phyloP scores from a whole-genome alignment of 2,113 vertebrate species.

The Cygnus atratus region DNA sequence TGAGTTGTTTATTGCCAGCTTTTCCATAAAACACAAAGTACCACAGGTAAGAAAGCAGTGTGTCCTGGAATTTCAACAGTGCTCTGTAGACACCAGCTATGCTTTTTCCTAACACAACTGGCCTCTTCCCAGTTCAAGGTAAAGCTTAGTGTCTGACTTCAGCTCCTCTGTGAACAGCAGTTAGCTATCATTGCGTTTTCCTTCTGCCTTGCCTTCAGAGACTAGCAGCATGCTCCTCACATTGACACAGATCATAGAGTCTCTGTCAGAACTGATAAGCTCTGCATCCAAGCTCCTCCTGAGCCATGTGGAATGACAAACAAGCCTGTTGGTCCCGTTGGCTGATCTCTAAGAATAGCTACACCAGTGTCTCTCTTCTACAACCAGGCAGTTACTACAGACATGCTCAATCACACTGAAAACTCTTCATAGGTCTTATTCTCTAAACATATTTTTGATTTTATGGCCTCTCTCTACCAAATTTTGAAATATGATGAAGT shows the following conservation, averaged over 20 bases:
- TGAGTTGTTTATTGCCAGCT: neutral
- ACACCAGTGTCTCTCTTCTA: neutral
- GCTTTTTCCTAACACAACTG: neutral
- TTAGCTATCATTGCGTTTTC: neutral
- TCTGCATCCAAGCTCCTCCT: constrained; percentile 26
- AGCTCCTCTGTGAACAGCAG: constrained; percentile 36
- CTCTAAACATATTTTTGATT: neutral
- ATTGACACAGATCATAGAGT: constrained; percentile 57
- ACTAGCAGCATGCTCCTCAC: neutral
- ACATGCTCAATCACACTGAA: neutral
- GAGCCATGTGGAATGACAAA: constrained; percentile 31
- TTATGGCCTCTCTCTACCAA: neutral
- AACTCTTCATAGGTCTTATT: neutral
- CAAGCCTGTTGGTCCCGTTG: constrained; percentile 36
- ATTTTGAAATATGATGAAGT: neutral
- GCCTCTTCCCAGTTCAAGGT: neutral
- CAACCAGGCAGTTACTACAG: neutral
- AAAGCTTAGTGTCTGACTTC: neutral
- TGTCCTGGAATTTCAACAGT: neutral
- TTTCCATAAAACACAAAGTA: neutral
- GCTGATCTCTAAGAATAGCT: constrained; percentile 41
- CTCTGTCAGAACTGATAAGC: constrained; percentile 64
- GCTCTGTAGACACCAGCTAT: neutral
- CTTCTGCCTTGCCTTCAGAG: constrained; percentile 34
- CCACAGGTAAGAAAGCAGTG: neutral